Conservation (phyloP, 1,140 invertebrate genomes). For the Vanessa atalanta region DNA sequence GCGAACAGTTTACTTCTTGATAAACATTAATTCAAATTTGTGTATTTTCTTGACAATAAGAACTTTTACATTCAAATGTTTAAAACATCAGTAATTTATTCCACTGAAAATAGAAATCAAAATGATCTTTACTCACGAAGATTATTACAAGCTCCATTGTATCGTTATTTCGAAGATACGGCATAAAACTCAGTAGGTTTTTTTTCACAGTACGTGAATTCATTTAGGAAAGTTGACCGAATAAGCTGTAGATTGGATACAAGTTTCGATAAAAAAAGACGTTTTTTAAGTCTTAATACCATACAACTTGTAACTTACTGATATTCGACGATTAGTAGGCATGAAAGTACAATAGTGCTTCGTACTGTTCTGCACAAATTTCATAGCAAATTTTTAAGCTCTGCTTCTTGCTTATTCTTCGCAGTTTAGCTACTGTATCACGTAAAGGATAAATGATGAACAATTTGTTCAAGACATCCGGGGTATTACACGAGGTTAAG, state of each 20-base stretch:
- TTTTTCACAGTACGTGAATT: no score
- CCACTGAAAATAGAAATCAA: no score
- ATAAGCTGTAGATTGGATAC: no score
- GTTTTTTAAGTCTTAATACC: not conserved
- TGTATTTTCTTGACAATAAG: no score
- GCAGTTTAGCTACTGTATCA: not conserved
- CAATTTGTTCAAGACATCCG: conserved; percentile 12
- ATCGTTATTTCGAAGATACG: no score
- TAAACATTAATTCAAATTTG: not conserved
- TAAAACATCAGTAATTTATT: no score
- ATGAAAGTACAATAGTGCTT: conserved; percentile 4
- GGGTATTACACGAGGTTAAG: not conserved
- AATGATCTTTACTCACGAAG: no score
- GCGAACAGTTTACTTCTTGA: not conserved
- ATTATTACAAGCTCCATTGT: no score
- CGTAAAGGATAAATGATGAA: conserved; percentile 4
- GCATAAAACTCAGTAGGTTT: no score
- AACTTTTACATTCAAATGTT: no score
- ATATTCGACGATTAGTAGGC: conserved; percentile 7
- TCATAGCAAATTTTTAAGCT: not conserved
- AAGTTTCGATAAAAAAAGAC: no score
- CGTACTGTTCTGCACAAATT: not conserved
- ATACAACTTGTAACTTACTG: conserved; percentile 5
- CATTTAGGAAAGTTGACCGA: no score
- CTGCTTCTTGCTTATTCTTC: not conserved